Base-by-base conservation (phyloP, 2,113 vertebrate genomes). In the Pyxicephalus adspersus region DNA sequence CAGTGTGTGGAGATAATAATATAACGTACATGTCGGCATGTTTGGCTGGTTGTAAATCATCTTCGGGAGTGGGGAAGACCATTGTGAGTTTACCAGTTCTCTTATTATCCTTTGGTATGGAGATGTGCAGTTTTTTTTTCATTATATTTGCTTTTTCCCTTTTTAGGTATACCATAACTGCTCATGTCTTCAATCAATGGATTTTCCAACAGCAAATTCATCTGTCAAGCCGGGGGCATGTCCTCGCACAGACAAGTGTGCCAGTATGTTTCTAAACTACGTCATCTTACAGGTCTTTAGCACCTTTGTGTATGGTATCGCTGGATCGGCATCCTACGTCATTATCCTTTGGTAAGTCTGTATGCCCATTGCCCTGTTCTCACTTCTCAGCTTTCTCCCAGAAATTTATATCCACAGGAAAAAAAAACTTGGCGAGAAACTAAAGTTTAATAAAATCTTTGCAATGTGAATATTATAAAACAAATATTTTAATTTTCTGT, bases 101-200 rank as follows among this genome's bases (percentile, higher is more conserved):
- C 38, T n/a, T n/a, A 45, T 67, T 23, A 50, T 50, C 2, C 15
- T 25, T 22, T 16, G 2, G 3, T 68, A 3, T 68, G 25, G 19
- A n/a, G 4, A 28, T 64, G 63, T 23, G 5, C 6, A 11, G 11
- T 22, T 45, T 4, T 45, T 28, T 28, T 9, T 54, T 51, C 26
- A 54, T 28, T 50, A 25, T 55, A 38, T 58, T 5, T 29, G 51
- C 28, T 16, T 23, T 16, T 15, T 31, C 15, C 45, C 29, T 4
- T 54, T 85, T 63, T 84, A 98, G 97, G 89, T 95, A n/a, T 98
- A 95, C 85, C 87, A 94, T 83, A 95, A 98, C 87, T 99, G 96
- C 84, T 96, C 87, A 66, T 98, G 97, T 79, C 88, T 97, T 63
- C 86, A 86, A 68, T 52, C 38, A 18, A 89, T 81, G 51, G 87